phyloP scores from a whole-genome alignment of 2,888 invertebrate genomes.

The Gryllus longicercus region DNA sequence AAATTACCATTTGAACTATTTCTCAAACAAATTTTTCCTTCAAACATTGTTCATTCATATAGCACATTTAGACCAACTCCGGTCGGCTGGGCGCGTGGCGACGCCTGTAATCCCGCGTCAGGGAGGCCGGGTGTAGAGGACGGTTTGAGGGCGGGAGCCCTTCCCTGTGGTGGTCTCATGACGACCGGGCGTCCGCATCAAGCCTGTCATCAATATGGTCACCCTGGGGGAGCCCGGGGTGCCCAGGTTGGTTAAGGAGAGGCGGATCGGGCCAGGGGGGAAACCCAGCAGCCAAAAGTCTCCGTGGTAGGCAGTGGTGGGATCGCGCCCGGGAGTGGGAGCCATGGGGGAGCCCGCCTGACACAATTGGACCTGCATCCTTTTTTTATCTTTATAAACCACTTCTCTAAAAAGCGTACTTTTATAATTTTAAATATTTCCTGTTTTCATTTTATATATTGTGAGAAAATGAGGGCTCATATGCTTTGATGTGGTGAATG shows the following conservation, averaged over 20 bases:
- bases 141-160: conserved; percentile 86
- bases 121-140: conserved; percentile 55
- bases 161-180: conserved; percentile 49
- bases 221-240: conserved; percentile 75
- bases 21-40: no score
- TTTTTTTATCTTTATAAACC: conserved; percentile 51
- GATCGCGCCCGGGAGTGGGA: conserved; percentile 96
- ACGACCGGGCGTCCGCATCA: conserved; percentile 70
- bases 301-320: conserved; percentile 96
- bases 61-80: background rate
- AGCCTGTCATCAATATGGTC: conserved; percentile 96
- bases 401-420: no score
- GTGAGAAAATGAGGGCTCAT: no score
- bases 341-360: conserved; percentile 79
- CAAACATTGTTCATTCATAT: no score
- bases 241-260: conserved; percentile 92
- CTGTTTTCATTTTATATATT: no score
- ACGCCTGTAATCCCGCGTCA: background rate
- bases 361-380: conserved; percentile 72
- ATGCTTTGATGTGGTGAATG: no score
- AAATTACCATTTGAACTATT: no score
- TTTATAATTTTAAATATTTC: no score
- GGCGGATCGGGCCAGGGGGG: conserved; percentile 62
- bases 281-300: conserved; percentile 99
- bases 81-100: background rate